Percentiles rank a stretch among this genome's conserved stretches.
phyloP scores from a whole-genome alignment of 2,797 vertebrate species.

The Myoxocephalus aenaeus region DNA sequence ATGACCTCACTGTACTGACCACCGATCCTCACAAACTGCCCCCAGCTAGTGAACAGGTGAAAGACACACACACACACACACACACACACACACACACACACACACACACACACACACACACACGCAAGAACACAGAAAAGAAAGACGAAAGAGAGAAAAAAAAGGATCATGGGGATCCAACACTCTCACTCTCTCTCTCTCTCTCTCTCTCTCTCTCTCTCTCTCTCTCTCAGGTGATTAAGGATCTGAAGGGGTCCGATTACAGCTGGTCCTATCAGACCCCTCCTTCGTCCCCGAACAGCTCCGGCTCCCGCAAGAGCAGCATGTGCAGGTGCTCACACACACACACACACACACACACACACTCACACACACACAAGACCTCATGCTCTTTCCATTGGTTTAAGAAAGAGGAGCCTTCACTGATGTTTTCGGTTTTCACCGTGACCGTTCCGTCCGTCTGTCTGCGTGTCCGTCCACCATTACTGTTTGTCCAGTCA shows the following conservation, averaged over 20 bases:
- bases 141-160: no score
- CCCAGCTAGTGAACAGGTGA: conserved; percentile 95
- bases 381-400: not conserved
- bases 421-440: conserved; percentile 26
- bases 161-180: fast-evolving
- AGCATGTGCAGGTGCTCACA: conserved; percentile 95
- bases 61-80: not conserved
- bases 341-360: conserved; percentile 20
- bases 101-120: not conserved
- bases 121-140: not conserved
- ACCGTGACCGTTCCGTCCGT: conserved; percentile 41
- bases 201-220: conserved; percentile 27
- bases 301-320: conserved; percentile 95
- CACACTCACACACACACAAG: conserved; percentile 19
- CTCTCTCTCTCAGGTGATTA: conserved; percentile 88
- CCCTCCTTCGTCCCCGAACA: conserved; percentile 94
- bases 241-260: conserved; percentile 96
- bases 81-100: not conserved
- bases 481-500: conserved; percentile 39
- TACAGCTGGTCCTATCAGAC: conserved; percentile 99
- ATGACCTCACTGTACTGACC: conserved; percentile 93
- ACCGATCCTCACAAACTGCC: conserved; percentile 97
- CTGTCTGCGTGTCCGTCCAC: conserved; percentile 53
- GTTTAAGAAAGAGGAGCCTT: conserved; percentile 70
- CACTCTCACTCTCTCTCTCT: conserved; percentile 26